Evolutionary conservation across 2,113 vertebrate genomes (phyloP).

Genomic region (Furnarius figulus): DNA sequence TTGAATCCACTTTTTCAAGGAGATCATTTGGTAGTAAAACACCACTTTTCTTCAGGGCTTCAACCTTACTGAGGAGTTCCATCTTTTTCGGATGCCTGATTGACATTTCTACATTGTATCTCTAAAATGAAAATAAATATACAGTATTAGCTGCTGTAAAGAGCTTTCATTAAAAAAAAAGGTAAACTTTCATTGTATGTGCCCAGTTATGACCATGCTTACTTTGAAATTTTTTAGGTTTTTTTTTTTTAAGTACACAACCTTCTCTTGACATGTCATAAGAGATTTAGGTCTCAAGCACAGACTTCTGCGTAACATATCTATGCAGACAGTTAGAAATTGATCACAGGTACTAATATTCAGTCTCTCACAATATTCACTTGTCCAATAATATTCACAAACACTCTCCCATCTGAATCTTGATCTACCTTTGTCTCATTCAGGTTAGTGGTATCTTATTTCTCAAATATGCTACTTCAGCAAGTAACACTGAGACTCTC

Average conservation of each 20-base stretch:
- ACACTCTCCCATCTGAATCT: background rate
- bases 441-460: background rate
- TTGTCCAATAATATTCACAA: background rate
- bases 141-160: slow-evolving; percentile 21
- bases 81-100: slow-evolving; percentile 87
- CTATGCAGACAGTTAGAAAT: background rate
- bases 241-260: background rate
- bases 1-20: slow-evolving; percentile 87
- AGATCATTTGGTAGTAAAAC: slow-evolving; percentile 83
- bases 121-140: slow-evolving; percentile 76
- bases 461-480: background rate
- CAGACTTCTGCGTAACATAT: background rate
- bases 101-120: slow-evolving; percentile 90
- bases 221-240: background rate
- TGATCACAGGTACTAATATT: background rate
- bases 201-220: background rate
- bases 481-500: background rate
- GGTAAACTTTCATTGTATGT: background rate
- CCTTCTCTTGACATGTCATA: background rate
- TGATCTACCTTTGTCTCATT: background rate
- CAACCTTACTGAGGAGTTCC: slow-evolving; percentile 87
- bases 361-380: background rate
- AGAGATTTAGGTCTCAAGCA: background rate
- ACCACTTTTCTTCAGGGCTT: slow-evolving; percentile 87
- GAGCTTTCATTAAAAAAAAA: background rate